Percentiles rank a stretch among this genome's conserved stretches.
These are phyloP conservation scores for Cheilosia pagana DNA, from an alignment of 2,888 invertebrate species.

Conservation along the genomic window DNA sequence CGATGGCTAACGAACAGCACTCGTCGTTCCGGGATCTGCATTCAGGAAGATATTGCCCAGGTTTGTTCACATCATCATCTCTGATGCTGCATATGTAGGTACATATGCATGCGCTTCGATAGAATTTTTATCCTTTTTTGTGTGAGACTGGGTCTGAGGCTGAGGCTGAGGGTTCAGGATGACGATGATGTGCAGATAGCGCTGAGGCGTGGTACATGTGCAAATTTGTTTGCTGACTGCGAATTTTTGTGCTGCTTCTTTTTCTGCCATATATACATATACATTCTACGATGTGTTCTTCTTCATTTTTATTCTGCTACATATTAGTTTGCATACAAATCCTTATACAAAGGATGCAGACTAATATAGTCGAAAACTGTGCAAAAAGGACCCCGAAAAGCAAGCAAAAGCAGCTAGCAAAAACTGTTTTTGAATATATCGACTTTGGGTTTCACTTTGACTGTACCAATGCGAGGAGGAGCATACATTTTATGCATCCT, in stretches of 20 bases:
- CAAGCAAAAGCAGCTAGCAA: slow-evolving; percentile 17
- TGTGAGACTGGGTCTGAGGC: neutral
- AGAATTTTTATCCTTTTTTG: slow-evolving; percentile 71
- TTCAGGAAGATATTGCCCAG: slow-evolving; percentile 68
- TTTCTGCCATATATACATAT: too few species aligned
- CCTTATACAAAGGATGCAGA: slow-evolving; percentile 70
- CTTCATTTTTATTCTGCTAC: slow-evolving; percentile 70
- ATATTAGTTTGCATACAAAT: slow-evolving; percentile 73
- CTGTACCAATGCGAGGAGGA: slow-evolving; percentile 4
- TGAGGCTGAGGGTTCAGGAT: slow-evolving; percentile 57
- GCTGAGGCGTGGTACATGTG: slow-evolving; percentile 74
- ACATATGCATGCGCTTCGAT: slow-evolving; percentile 56
- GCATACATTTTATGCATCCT: slow-evolving; percentile 55
- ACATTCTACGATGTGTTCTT: slow-evolving; percentile 54
- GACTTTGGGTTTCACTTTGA: slow-evolving; percentile 69
- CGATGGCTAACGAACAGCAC: slow-evolving; percentile 57
- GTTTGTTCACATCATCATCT: slow-evolving; percentile 73
- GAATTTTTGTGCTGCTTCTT: slow-evolving; percentile 67
- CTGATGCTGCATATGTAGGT: slow-evolving; percentile 33
- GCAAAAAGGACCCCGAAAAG: slow-evolving; percentile 28
- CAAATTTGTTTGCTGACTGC: slow-evolving; percentile 75
- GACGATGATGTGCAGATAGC: slow-evolving; percentile 65
- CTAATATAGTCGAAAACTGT: slow-evolving; percentile 72
- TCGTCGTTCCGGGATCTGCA: slow-evolving; percentile 57
- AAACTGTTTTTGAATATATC: slow-evolving; percentile 71